These are phyloP conservation scores for Semicossyphus pulcher DNA, from an alignment of 2,113 vertebrate genomes.

Conservation along the genomic window DNA sequence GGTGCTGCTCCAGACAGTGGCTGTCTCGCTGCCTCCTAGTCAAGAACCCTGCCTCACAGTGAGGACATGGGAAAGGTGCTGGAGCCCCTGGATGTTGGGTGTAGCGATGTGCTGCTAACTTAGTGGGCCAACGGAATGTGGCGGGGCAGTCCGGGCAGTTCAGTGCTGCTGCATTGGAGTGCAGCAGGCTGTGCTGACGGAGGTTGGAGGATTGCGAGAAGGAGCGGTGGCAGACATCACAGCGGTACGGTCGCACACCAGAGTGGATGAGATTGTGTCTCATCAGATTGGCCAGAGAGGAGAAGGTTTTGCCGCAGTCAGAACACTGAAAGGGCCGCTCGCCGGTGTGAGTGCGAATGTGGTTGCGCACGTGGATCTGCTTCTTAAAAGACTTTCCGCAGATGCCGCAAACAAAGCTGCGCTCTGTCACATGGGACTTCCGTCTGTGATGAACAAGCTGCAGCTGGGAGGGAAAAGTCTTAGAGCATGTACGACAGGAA, in stretches of 20 bases:
- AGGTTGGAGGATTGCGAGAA: constrained; percentile 93
- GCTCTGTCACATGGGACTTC: constrained; percentile 82
- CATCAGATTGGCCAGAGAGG: constrained; percentile 88
- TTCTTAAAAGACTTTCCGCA: constrained; percentile 91
- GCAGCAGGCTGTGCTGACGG: constrained; percentile 90
- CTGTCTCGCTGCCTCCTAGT: constrained; percentile 79
- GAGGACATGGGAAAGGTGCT: constrained; percentile 82
- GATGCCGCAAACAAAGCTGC: constrained; percentile 86
- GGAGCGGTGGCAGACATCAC: constrained; percentile 87
- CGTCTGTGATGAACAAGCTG: constrained; percentile 86
- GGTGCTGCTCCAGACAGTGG: constrained; percentile 80
- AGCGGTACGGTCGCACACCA: constrained; percentile 88
- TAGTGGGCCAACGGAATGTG: constrained; percentile 84
- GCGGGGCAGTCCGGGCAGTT: constrained; percentile 83
- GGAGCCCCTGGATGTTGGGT: constrained; percentile 80
- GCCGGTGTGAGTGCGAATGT: constrained; percentile 90
- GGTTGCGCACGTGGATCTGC: constrained; percentile 89
- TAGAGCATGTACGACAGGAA: constrained; percentile 85
- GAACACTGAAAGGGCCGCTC: constrained; percentile 91
- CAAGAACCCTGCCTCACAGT: constrained; percentile 83
- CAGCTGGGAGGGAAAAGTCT: constrained; percentile 84
- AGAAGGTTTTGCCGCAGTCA: constrained; percentile 90
- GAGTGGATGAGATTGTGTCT: constrained; percentile 91
- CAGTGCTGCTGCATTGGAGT: constrained; percentile 72
- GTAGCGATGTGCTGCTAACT: constrained; percentile 83